These are phyloP conservation scores for Chionis minor DNA, from an alignment of 2,113 vertebrate species.

Conservation along the genomic window DNA sequence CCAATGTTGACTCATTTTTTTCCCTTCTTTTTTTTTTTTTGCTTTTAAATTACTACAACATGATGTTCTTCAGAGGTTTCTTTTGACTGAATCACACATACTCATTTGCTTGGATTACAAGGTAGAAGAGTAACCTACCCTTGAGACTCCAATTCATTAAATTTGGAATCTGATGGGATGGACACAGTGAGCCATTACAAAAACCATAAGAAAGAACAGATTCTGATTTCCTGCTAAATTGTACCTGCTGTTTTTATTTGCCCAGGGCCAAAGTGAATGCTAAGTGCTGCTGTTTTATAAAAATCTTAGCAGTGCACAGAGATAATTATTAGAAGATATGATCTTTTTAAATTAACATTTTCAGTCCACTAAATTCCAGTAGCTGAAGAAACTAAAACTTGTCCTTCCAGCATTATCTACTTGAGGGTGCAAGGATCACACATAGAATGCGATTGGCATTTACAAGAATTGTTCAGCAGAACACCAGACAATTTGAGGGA, in stretches of 20 bases:
- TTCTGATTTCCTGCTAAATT: background rate
- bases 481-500: background rate
- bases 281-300: background rate
- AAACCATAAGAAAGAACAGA: background rate
- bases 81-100: background rate
- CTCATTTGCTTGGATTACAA: background rate
- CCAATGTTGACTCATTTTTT: fast-evolving
- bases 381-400: background rate
- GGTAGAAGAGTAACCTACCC: background rate
- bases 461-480: background rate
- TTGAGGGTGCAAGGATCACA: background rate
- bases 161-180: background rate
- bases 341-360: background rate
- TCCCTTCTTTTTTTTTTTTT: background rate
- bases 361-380: background rate
- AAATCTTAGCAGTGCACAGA: background rate
- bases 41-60: background rate
- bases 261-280: background rate
- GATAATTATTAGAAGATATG: background rate
- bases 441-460: background rate
- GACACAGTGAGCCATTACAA: background rate
- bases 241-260: background rate
- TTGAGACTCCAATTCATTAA: background rate
- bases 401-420: background rate
- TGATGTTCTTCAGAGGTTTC: background rate